Percentiles rank a stretch among this genome's conserved stretches.
Conservation (phyloP, 2,797 vertebrate species). For the Erpetoichthys calabaricus region DNA sequence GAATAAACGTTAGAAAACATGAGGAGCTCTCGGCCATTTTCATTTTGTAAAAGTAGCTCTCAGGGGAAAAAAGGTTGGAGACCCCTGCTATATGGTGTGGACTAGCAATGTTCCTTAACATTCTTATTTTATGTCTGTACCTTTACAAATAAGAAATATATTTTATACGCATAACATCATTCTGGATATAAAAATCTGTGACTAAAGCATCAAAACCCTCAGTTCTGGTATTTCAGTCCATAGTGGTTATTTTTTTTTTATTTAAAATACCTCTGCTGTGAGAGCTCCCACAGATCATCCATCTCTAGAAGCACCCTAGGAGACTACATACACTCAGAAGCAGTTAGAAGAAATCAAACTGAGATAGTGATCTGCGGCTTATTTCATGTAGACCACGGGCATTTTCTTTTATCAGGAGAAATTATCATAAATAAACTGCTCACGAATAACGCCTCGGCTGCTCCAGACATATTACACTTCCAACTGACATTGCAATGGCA, state of each 20-base stretch:
- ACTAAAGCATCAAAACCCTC: no score
- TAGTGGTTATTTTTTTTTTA: background rate
- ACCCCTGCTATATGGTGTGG: no score
- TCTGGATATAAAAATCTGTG: no score
- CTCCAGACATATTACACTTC: constrained; percentile 1
- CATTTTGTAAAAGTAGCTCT: no score
- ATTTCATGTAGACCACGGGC: background rate
- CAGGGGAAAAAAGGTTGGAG: no score
- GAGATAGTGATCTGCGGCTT: background rate
- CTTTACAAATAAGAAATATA: no score
- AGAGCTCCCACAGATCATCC: background rate
- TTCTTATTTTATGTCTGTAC: no score
- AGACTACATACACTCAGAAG: background rate
- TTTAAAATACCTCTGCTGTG: background rate
- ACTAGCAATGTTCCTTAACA: no score
- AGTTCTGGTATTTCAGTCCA: no score
- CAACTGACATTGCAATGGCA: background rate
- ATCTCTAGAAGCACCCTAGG: background rate
- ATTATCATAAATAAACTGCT: constrained; percentile 1
- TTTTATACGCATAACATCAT: no score
- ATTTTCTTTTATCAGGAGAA: background rate
- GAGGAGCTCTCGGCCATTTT: no score
- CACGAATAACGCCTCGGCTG: constrained; percentile 1
- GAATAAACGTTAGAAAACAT: no score
- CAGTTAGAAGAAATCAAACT: background rate